Percentiles rank a stretch among this genome's conserved stretches.
Evolutionary conservation across 2,888 invertebrate genomes (phyloP).

Genomic region (Spodoptera exigua): DNA sequence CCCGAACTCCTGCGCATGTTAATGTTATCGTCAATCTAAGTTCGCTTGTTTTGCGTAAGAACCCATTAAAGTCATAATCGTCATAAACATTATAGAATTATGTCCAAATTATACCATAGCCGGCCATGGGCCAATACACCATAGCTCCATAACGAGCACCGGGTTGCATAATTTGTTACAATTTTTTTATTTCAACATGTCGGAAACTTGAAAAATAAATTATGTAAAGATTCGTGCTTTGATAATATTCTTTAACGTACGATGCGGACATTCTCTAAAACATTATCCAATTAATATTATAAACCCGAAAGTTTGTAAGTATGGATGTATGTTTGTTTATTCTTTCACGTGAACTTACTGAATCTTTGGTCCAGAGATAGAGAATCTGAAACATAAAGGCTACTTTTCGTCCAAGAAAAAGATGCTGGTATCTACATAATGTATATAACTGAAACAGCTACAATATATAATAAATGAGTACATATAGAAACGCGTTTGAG

Average conservation of each 20-base stretch:
- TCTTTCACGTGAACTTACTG: no score
- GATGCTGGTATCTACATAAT: no score
- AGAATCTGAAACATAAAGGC: no score
- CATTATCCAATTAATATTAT: no score
- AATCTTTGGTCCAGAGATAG: no score
- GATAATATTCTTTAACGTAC: conserved; percentile 9
- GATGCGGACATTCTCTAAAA: not conserved
- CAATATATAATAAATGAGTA: no score
- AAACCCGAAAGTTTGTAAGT: no score
- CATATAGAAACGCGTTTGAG: no score
- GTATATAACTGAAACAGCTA: no score
- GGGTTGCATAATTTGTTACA: conserved; percentile 45
- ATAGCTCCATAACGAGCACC: conserved; percentile 40
- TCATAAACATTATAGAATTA: conserved; percentile 62
- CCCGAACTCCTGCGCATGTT: conserved; percentile 33
- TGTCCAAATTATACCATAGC: conserved; percentile 59
- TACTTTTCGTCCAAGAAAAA: no score
- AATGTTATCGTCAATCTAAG: conserved; percentile 43
- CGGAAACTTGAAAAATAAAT: conserved; percentile 29
- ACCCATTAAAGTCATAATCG: conserved; percentile 52
- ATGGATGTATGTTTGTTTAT: no score
- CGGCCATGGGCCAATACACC: conserved; percentile 42
- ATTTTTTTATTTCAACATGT: conserved; percentile 38
- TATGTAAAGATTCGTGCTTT: conserved; percentile 34
- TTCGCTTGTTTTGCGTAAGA: conserved; percentile 51